Evolutionary conservation across 2,113 vertebrate species (phyloP), one percentile per base, ranked within the genome.

Genomic region (Gavialis gangeticus): DNA sequence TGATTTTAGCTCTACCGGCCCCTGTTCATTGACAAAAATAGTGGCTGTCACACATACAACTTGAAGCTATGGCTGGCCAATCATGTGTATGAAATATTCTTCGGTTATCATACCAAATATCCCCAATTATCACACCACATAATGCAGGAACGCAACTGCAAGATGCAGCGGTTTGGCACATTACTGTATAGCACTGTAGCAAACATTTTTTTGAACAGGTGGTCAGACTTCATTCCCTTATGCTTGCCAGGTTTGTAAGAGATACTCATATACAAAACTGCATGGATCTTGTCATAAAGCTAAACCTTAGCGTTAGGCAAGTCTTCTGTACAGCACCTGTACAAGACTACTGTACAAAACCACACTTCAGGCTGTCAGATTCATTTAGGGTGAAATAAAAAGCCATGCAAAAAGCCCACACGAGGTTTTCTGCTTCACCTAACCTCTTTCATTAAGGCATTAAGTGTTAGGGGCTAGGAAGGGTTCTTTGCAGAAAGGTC

Each of bases 41-140:
- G 5, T 34, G 78, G 66, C 88, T 88, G 75, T 76, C 82, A 18
- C 58, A 34, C 54, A 94, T 83, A 56, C 22, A 3, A 0, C 3
- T n/a, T 84, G 76, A 85, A 78, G 91, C 89, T 37, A 88, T 78
- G 91, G 88, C 87, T 81, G 94, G 63, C 21, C 67, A 60, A 80
- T 9, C 84, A 77, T 4, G 1, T 19, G 12, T 55, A 85, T 89
- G 69, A 71, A 75, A 91, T 83, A 60, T 37, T 46, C 46, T 46
- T 46, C 46, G 3, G 46, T 46, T 67, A 67, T 10, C 18, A 67
- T 13, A 30, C 28, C 64, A 67, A 9, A 46, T 46, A n/a, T 67
- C 64, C 30, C 28, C 64, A 19, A 67, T 19, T n/a, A 30, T 30
- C 30, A n/a, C 64, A 15, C 18, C 28, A 66, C 64, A 28, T 37